phyloP scores from a whole-genome alignment of 1,140 invertebrate genomes.

The Bombus sibiricus region DNA sequence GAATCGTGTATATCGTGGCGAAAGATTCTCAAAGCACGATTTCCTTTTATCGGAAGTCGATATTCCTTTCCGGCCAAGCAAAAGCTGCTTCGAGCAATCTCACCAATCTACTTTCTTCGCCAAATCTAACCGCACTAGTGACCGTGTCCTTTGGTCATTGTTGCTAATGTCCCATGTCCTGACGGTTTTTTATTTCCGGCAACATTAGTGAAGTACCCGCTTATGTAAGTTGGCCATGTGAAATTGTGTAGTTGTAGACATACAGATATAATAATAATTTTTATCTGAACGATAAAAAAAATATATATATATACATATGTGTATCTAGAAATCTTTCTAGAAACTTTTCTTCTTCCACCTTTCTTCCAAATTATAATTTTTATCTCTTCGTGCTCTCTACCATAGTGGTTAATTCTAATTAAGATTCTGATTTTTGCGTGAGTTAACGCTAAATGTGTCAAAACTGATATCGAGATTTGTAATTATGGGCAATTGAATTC shows the following conservation, averaged over 20 bases:
- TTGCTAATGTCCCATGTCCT: slow-evolving; percentile 52
- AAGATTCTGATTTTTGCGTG: neutral
- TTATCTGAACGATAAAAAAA: neutral
- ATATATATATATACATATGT: neutral
- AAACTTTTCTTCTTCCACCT: neutral
- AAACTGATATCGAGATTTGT: neutral
- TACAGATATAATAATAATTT: neutral
- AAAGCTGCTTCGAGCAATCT: slow-evolving; percentile 62
- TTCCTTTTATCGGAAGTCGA: slow-evolving; percentile 74
- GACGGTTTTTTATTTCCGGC: neutral
- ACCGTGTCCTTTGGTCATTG: slow-evolving; percentile 44
- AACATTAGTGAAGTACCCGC: no score
- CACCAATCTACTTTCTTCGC: slow-evolving; percentile 59
- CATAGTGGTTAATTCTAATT: neutral
- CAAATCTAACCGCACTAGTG: slow-evolving; percentile 48
- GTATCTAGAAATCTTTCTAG: no score
- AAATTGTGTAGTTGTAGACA: neutral
- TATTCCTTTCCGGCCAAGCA: slow-evolving; percentile 67
- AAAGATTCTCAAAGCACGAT: slow-evolving; percentile 71
- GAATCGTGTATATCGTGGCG: slow-evolving; percentile 65
- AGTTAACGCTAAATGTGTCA: neutral
- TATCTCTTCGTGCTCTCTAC: neutral
- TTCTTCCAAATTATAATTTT: neutral
- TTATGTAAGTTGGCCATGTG: neutral
- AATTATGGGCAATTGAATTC: neutral